Base-by-base conservation (phyloP, 1,140 invertebrate species). In the Lasioglossum albipes region DNA sequence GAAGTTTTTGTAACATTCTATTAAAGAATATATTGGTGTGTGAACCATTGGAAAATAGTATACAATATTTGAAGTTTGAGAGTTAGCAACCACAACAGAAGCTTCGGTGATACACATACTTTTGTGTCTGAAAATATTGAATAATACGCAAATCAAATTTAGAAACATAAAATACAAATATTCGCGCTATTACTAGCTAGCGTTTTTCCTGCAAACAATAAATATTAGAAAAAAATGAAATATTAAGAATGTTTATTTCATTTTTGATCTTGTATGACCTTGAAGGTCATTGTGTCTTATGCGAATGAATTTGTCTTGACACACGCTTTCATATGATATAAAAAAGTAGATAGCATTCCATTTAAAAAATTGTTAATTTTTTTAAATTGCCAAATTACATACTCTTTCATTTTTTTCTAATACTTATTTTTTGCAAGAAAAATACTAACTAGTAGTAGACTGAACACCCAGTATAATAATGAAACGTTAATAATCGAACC, bases 1-100 rank as follows among this genome's bases (percentile, higher is more conserved):
- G 31, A 83, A 71, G 52, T 87, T 84, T 57, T 85, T 87, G 22
- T 90, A 91, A 45, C 87, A 91, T 54, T 91, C 84, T 75, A 91
- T 75, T 31, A 92, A 83, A 79, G 86, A 85, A 70, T 90, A 91
- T 52, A 91, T 42, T 5, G 91, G 90, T 10, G 82, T 81, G 54
- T 85, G 84, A 65, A 91, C 72, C 71, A 88, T 85, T 52, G 90
- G 90, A 65, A 88, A 88, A 36, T 86, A 79, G 57, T 79, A 59
- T 22, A 75, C 70, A 45, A 80, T 75, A 13, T 75, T 84, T 42
- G 22, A 71, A 68, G 2, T 64, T 42, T 68, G 74, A 2, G 65
- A 75, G 31, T 76, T 80, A 20, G 65, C 73, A 52, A 86, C 10
- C 22, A 79, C 18, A 36, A 84, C 65, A 18, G 66, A 81, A 9